These are phyloP conservation scores for Philhelius pedissequus DNA, from an alignment of 2,888 invertebrate genomes.

Conservation along the genomic window DNA sequence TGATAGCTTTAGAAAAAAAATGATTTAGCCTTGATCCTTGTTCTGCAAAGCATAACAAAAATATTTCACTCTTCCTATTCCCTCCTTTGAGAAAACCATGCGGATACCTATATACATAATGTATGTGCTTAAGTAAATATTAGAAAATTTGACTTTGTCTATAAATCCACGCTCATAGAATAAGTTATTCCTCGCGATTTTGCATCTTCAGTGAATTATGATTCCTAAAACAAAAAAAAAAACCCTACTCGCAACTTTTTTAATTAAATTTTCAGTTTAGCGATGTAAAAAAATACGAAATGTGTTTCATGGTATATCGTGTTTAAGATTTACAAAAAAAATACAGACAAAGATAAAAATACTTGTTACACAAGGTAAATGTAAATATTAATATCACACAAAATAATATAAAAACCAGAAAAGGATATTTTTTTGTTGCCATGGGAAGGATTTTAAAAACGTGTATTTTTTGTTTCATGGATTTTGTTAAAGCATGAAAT, in stretches of 20 bases:
- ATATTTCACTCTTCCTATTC: neutral
- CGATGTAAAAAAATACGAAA: neutral
- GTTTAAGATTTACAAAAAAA: neutral
- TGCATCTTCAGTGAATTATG: neutral
- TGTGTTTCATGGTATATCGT: neutral
- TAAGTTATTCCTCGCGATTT: neutral
- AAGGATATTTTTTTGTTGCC: neutral
- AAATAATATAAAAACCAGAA: neutral
- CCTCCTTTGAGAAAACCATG: too few species aligned
- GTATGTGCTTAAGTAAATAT: neutral
- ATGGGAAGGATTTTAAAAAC: neutral
- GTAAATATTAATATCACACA: neutral
- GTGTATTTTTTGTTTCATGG: too few species aligned
- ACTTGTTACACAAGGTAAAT: neutral
- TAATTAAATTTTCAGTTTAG: conserved; percentile 14
- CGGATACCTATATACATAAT: too few species aligned
- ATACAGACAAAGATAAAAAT: neutral
- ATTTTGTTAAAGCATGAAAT: neutral
- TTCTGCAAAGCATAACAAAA: neutral
- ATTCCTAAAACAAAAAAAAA: neutral
- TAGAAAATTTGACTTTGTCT: neutral
- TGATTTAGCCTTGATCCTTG: conserved; percentile 3
- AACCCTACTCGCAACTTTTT: conserved; percentile 1
- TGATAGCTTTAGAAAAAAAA: neutral
- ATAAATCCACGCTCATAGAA: neutral